Evolutionary conservation across 1,140 invertebrate genomes (phyloP).

Genomic region (Piezodorus guildinii): DNA sequence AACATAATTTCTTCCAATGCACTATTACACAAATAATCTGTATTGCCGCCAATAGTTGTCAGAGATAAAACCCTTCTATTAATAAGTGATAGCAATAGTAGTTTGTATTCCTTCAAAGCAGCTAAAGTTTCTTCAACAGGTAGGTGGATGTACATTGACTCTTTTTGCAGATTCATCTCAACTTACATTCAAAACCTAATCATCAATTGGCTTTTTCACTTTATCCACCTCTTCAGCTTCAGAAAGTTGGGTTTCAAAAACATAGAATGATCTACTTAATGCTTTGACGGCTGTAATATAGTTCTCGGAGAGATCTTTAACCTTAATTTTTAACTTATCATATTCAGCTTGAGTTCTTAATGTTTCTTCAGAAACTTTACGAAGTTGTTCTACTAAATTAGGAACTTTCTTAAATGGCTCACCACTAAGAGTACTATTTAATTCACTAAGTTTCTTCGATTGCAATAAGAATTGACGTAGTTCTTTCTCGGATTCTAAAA

Average conservation of each 20-base stretch:
- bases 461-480: constrained; percentile 11
- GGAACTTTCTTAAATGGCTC: constrained; percentile 20
- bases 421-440: constrained; percentile 6
- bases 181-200: no score
- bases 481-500: constrained; percentile 19
- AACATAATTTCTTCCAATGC: not conserved
- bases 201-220: not conserved
- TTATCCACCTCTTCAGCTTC: not conserved
- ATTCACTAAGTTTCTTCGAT: constrained; percentile 8
- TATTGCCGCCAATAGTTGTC: not conserved
- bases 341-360: constrained; percentile 9
- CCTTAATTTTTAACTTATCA: not conserved
- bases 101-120: not conserved
- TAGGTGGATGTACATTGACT: not conserved
- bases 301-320: constrained; percentile 5
- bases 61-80: not conserved
- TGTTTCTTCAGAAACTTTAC: constrained; percentile 4
- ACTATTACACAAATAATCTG: not conserved
- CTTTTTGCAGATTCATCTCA: not conserved
- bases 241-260: constrained; percentile 2
- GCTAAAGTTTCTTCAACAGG: not conserved
- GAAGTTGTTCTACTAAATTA: constrained; percentile 16
- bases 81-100: not conserved
- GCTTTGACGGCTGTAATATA: constrained; percentile 7
- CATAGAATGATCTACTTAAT: constrained; percentile 1